Percentiles rank a stretch among this genome's conserved stretches.
phyloP scores from a whole-genome alignment of 2,797 vertebrate species.

The Acestrorhynchus altus region DNA sequence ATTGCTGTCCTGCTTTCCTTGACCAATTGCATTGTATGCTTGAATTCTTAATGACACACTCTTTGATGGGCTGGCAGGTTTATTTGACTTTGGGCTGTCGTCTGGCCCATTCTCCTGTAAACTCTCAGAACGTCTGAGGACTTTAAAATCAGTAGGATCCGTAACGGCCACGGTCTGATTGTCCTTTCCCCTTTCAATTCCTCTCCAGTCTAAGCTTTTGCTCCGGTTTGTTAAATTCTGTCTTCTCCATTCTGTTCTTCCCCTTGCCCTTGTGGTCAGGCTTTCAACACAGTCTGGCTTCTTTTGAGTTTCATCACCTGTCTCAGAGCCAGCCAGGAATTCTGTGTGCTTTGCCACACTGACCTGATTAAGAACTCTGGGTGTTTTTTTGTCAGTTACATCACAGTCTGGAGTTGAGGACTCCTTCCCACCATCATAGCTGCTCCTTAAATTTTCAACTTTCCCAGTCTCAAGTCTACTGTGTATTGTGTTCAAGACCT shows the following conservation, averaged over 20 bases:
- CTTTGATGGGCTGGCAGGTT: conserved; percentile 26
- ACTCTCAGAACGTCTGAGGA: conserved; percentile 22
- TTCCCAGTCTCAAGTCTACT: neutral
- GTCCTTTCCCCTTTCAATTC: conserved; percentile 35
- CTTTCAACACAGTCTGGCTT: conserved; percentile 43
- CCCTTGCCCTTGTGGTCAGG: conserved; percentile 33
- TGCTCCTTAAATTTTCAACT: neutral
- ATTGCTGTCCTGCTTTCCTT: conserved; percentile 34
- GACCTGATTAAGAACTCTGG: conserved; percentile 46
- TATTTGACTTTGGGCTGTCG: neutral
- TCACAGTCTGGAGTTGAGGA: conserved; percentile 20
- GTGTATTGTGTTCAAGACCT: conserved; percentile 46
- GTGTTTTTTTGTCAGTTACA: conserved; percentile 10
- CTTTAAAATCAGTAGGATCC: conserved; percentile 29
- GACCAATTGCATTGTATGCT: conserved; percentile 6
- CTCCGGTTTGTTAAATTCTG: conserved; percentile 60
- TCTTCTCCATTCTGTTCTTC: conserved; percentile 60
- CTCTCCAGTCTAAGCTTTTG: conserved; percentile 69
- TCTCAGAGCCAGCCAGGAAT: conserved; percentile 29
- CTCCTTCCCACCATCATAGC: conserved; percentile 9
- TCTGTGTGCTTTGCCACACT: conserved; percentile 35
- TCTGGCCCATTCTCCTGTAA: neutral
- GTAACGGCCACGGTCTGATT: conserved; percentile 12
- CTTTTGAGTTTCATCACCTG: conserved; percentile 39
- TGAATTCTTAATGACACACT: conserved; percentile 41